These are phyloP conservation scores for Pholis gunnellus DNA, from an alignment of 2,113 vertebrate genomes.

Conservation along the genomic window DNA sequence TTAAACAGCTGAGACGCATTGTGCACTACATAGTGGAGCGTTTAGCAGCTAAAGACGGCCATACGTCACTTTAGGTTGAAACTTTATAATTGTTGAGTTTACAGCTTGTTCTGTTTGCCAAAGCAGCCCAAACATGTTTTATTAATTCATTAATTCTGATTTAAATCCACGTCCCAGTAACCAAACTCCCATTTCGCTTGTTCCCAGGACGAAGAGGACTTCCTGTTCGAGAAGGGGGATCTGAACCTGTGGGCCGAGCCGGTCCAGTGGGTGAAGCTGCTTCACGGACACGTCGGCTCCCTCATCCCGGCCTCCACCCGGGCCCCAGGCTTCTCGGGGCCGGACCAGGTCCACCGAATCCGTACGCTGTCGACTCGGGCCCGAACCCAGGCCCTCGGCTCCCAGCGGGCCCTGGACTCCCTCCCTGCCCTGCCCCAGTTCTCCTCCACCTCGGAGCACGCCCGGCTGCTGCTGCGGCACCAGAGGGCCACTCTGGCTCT, in stretches of 20 bases:
- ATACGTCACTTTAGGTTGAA: too few relatives aligned
- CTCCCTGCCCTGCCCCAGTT: slow-evolving; percentile 89
- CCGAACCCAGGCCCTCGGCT: slow-evolving; percentile 56
- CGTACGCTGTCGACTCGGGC: slow-evolving; percentile 72
- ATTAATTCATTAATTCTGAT: neutral
- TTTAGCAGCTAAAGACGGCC: too few relatives aligned
- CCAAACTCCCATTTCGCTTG: neutral
- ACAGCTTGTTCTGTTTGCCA: neutral
- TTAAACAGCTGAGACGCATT: too few relatives aligned
- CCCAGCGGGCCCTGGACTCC: slow-evolving; percentile 69
- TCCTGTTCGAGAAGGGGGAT: slow-evolving; percentile 94
- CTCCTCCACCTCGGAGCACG: slow-evolving; percentile 86
- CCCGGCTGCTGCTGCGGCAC: slow-evolving; percentile 83
- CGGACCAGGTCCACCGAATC: slow-evolving; percentile 63
- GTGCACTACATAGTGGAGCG: too few relatives aligned
- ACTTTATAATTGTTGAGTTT: neutral
- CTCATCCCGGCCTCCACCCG: slow-evolving; percentile 60
- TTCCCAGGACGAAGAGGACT: slow-evolving; percentile 90
- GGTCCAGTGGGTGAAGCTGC: slow-evolving; percentile 85
- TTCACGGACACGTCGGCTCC: slow-evolving; percentile 83
- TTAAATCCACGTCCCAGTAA: neutral
- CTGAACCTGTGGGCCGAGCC: slow-evolving; percentile 96
- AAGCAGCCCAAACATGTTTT: neutral
- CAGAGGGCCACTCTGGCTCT: slow-evolving; percentile 83
- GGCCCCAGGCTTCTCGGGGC: slow-evolving; percentile 1